phyloP scores from a whole-genome alignment of 2,797 vertebrate genomes.

The Acropternis orthonyx region DNA sequence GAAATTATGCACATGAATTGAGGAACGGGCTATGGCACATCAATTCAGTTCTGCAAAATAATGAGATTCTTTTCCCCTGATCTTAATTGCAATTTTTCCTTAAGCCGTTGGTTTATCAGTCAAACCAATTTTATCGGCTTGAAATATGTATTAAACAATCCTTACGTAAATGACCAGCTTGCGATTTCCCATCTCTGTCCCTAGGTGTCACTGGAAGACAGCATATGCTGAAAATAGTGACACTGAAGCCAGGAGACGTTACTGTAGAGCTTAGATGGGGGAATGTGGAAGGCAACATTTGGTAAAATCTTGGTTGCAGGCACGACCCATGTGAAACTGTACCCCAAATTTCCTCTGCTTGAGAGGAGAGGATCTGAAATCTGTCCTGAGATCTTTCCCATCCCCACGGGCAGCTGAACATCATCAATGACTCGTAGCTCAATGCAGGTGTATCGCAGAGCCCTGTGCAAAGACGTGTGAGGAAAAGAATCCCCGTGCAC shows the following conservation, averaged over 20 bases:
- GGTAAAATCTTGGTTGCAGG: neutral
- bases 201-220: constrained; percentile 49
- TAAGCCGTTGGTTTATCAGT: neutral
- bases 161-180: neutral
- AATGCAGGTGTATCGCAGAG: neutral
- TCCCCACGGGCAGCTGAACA: fast-evolving
- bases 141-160: neutral
- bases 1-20: neutral
- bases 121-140: neutral
- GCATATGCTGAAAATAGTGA: neutral
- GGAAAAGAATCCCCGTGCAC: neutral
- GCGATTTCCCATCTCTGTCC: neutral
- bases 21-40: neutral
- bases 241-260: fast-evolving
- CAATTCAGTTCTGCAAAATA: neutral
- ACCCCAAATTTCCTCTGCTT: neutral
- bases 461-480: neutral
- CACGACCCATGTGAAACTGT: neutral
- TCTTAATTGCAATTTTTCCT: neutral
- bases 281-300: neutral
- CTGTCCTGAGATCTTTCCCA: neutral
- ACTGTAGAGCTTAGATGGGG: neutral
- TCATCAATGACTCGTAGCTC: fast-evolving
- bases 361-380: neutral
- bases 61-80: neutral